Evolutionary conservation across 2,797 vertebrate species (phyloP), one percentile per base, ranked within the genome.

Genomic region (Buceros bicornis): DNA sequence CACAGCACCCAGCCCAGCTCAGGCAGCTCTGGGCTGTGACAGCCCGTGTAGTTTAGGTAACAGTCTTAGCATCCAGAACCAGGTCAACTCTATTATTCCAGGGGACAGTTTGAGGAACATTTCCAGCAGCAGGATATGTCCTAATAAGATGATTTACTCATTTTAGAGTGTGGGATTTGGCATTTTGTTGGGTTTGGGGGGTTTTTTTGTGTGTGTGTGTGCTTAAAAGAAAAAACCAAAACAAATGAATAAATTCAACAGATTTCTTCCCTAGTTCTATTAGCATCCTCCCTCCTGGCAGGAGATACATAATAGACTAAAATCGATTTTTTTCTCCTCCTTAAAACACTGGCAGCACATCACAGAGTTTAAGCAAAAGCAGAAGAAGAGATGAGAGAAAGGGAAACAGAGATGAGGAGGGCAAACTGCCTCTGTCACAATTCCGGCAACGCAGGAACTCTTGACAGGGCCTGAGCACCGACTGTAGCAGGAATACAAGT

Each of bases 261-360:
- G 47, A 45, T 85, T 51, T 51, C 60, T 73, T 28, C 5, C 1
- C 81, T 35, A 5, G 24, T 57, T 57, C 91, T 35, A 3, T 15
- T 33, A 76, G 58, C 1, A 0, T 50, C 78, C 61, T 87, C 73
- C 65, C 57, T 92, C 78, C 61, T 43, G 73, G 69, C 47, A 80
- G 4, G 5, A 91, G 81, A 73, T 50, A 53, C 60, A 62, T 48
- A 53, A 84, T 20, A 19, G 53, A 62, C 25, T 77, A 35, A 24
- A 80, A 85, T 40, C 0, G 3, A 70, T 69, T 69, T 35, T 57
- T 87, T 42, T 7, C 40, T 48, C 42, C 54, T 84, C 70, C 43
- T 73, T 43, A 66, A 73, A 94, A 87, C 48, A 80, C 79, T 85
- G 91, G 48, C 84, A 91, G 82, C 64, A 51, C 64, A 93, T 91